Base-by-base conservation (phyloP, 2,888 invertebrate genomes). In the Desoria tigrina region DNA sequence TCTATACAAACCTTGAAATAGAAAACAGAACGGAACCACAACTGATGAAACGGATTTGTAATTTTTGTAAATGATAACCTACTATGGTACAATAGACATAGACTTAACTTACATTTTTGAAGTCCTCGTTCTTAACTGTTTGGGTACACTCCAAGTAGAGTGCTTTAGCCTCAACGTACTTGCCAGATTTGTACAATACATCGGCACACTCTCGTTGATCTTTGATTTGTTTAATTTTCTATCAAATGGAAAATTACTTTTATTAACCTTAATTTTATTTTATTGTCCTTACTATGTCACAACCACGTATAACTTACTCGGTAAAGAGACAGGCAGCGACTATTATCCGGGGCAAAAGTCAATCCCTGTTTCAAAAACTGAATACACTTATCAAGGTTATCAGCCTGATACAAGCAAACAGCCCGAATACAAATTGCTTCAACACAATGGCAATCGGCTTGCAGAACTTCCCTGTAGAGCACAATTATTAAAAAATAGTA, bases 371-470 rank as follows among this genome's bases (percentile, higher is more conserved):
- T 93, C 80, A 96, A 95, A 81, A 95, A 94, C 78, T 88, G 86
- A 77, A 94, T 89, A n/a, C 94, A 93, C 80, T 89, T 90, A 61
- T 95, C 94, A 67, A 94, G 85, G 81, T 92, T 91, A 78, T 94
- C 94, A 74, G 84, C 84, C 78, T 92, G 94, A 80, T 94, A 96
- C 58, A 95, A 84, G 80, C 94, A 94, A 79, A 94, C 83, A 18
- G 94, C 95, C 65, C 94, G 86, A 3, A 96, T 91, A 79, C 90
- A 94, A 68, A 95, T 87, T 2, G 95, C 95, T 80, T 97, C 96
- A 0, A 90, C 90, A 79, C 94, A 91, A 73, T 88, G 87, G 78
- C 86, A 87, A 79, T 95, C 91, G 74, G 86, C 82, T 77, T 90
- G 88, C 77, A 96, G 84, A 21, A 92, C 86, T 77, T 91, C 89